phyloP scores from a whole-genome alignment of 35 echinoderm and acorn worm species.

The Apostichopus japonicus region DNA sequence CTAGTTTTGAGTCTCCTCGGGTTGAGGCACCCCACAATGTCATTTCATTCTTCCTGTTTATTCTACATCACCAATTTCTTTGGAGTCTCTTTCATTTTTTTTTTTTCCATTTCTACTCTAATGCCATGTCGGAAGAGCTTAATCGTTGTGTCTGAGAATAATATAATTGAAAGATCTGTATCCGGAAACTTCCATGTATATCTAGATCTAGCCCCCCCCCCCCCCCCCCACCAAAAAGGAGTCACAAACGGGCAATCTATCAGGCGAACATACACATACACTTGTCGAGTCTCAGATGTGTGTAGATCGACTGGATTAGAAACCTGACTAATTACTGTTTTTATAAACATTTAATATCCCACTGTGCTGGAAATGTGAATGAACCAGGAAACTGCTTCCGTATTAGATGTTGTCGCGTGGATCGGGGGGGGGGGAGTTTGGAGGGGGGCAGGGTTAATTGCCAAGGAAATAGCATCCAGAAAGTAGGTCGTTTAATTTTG shows the following conservation, averaged over 20 bases:
- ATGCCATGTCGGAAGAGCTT: too few relatives aligned
- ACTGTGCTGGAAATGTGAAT: not conserved
- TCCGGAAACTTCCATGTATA: too few relatives aligned
- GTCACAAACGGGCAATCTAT: too few relatives aligned
- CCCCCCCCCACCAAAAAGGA: too few relatives aligned
- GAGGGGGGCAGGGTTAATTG: not conserved
- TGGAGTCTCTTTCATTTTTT: not conserved
- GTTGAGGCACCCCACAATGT: not conserved
- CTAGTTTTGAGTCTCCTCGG: not conserved
- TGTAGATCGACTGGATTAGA: not conserved
- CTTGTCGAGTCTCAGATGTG: not conserved
- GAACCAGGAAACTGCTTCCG: not conserved
- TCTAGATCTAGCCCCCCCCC: too few relatives aligned
- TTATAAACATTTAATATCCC: slow-evolving; percentile 54
- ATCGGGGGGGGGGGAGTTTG: not conserved
- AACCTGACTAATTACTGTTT: slow-evolving; percentile 49
- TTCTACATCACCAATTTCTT: not conserved
- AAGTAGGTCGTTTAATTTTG: slow-evolving; percentile 46
- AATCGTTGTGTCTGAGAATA: too few relatives aligned
- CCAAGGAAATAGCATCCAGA: not conserved
- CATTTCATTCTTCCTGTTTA: not conserved
- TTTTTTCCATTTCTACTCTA: not conserved
- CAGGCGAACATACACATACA: too few relatives aligned
- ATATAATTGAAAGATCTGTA: too few relatives aligned
- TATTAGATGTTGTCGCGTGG: not conserved